phyloP scores from a whole-genome alignment of 2,113 vertebrate species.

The Notechis scutatus region DNA sequence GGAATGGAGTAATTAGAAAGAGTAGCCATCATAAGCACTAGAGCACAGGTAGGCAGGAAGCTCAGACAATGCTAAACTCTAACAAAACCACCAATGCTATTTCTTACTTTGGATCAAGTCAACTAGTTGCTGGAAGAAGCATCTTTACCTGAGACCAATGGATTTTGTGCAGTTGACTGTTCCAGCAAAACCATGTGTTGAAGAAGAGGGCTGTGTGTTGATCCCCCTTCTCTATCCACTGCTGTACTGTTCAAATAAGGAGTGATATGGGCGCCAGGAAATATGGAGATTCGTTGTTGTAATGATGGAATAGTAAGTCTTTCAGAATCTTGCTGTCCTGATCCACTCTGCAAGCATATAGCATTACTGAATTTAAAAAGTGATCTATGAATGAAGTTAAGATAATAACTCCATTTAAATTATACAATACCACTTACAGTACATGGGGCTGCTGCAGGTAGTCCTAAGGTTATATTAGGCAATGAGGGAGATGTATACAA shows the following conservation, averaged over 20 bases:
- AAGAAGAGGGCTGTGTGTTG: slow-evolving; percentile 84
- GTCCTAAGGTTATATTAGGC: slow-evolving; percentile 96
- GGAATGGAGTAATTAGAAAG: not conserved
- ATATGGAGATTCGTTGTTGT: slow-evolving; percentile 86
- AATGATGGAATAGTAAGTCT: slow-evolving; percentile 78
- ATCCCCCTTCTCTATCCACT: slow-evolving; percentile 81
- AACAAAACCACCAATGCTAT: not conserved
- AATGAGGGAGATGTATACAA: slow-evolving; percentile 96
- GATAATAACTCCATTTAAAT: fast-evolving
- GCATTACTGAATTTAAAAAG: not conserved
- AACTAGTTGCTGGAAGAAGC: not conserved
- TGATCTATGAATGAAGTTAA: fast-evolving
- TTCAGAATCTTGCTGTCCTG: slow-evolving; percentile 83
- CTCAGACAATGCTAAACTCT: not conserved
- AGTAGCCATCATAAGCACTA: not conserved
- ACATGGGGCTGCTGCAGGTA: slow-evolving; percentile 87
- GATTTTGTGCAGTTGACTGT: slow-evolving; percentile 80
- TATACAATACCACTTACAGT: slow-evolving; percentile 73
- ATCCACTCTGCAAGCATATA: slow-evolving; percentile 70
- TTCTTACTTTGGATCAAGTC: not conserved
- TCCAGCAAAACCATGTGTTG: slow-evolving; percentile 96
- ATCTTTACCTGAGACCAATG: slow-evolving; percentile 84
- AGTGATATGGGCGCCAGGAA: slow-evolving; percentile 85
- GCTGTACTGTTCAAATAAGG: slow-evolving; percentile 84
- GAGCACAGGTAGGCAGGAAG: not conserved